Percentiles rank a stretch among this genome's conserved stretches.
Conservation (phyloP, 2,888 invertebrate species). For the Mythimna ferrago region DNA sequence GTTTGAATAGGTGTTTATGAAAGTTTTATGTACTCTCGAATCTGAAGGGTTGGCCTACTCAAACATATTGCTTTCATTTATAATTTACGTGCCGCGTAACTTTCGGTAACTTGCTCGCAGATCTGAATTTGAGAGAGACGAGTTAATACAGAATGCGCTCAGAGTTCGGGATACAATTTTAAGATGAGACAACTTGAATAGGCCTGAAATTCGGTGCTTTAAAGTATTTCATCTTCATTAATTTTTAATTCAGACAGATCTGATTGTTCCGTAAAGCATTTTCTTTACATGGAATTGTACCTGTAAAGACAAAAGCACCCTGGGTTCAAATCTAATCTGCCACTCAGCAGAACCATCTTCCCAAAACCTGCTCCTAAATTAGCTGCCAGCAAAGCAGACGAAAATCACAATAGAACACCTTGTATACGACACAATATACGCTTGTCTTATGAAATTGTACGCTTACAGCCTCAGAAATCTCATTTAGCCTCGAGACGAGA, state of each 20-base stretch:
- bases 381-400: constrained; percentile 1
- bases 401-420: constrained; percentile 19
- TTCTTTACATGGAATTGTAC: background rate
- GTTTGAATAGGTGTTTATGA: constrained; percentile 57
- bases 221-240: constrained; percentile 14
- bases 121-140: constrained; percentile 56
- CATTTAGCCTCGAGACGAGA: constrained; percentile 59
- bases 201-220: background rate
- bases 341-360: background rate
- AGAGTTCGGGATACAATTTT: constrained; percentile 22
- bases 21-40: constrained; percentile 62
- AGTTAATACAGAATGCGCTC: constrained; percentile 42
- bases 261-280: background rate
- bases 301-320: background rate
- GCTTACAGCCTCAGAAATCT: constrained; percentile 64
- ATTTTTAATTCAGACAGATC: background rate
- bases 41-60: constrained; percentile 54
- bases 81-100: constrained; percentile 63
- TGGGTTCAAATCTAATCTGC: too few relatives aligned
- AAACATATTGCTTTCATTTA: constrained; percentile 70
- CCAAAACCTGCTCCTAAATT: constrained; percentile 9
- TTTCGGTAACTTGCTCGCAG: constrained; percentile 49
- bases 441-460: constrained; percentile 46
- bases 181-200: constrained; percentile 18
- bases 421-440: constrained; percentile 23